These are phyloP conservation scores for Leptopilina myrica DNA, from an alignment of 2,888 invertebrate species.

Conservation along the genomic window DNA sequence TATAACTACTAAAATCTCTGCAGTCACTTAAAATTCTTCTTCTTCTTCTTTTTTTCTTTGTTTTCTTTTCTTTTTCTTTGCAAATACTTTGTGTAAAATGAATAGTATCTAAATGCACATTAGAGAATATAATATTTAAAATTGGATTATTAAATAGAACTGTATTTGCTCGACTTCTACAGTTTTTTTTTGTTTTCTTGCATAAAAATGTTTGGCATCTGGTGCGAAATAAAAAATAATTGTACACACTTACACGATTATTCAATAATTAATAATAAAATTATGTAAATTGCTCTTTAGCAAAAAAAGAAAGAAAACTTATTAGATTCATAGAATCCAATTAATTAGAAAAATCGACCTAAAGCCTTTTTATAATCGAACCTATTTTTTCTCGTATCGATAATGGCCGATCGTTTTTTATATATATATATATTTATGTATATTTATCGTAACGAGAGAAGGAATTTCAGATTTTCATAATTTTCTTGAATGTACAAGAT, in stretches of 20 bases:
- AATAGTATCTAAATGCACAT: constrained; percentile 27
- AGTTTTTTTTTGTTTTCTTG: neutral
- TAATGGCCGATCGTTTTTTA: constrained; percentile 3
- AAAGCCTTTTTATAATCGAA: constrained; percentile 36
- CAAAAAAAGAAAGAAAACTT: constrained; percentile 13
- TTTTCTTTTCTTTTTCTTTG: neutral
- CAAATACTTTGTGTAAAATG: constrained; percentile 27
- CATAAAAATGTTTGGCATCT: constrained; percentile 31
- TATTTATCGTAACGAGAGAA: neutral
- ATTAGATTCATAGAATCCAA: constrained; percentile 40
- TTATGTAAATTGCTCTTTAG: constrained; percentile 21
- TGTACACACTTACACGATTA: constrained; percentile 33
- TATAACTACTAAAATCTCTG: constrained; percentile 20
- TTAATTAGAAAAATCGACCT: constrained; percentile 35
- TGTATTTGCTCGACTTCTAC: constrained; percentile 18
- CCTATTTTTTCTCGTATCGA: constrained; percentile 33
- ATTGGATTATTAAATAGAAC: constrained; percentile 29
- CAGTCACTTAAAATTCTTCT: neutral
- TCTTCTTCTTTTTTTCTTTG: neutral
- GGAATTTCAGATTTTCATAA: constrained; percentile 1
- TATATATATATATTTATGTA: neutral
- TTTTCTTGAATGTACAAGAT: constrained; percentile 1
- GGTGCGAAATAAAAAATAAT: constrained; percentile 34
- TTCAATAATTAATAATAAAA: constrained; percentile 32
- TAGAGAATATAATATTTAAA: constrained; percentile 26